Base-by-base conservation (phyloP, 2,113 vertebrate species). In the Xiphophorus couchianus region DNA sequence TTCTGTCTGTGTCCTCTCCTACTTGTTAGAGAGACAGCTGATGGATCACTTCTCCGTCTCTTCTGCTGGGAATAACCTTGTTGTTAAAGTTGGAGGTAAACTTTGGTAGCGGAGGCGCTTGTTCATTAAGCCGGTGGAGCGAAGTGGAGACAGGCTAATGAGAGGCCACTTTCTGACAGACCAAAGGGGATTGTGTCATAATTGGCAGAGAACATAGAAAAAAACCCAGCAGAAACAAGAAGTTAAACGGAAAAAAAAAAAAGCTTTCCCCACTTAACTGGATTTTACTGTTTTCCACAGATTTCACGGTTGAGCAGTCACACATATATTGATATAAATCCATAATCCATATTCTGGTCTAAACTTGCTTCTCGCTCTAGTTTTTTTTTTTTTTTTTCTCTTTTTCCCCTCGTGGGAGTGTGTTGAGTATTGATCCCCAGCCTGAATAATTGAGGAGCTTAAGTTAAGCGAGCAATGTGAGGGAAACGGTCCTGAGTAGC, bases 381-480 rank as follows among this genome's bases (percentile, higher is more conserved):
- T 73, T 78, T 82, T 85, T 75, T 62, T 3, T 11, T 33, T 33
- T 33, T 1, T 35, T 9, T 1, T 28, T 28, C 28, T 28, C 31
- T 33, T 33, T 11, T 37, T 37, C 35, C 35, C 77, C 87, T 89
- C 86, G 70, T 64, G 77, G 89, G 86, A 91, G 82, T 79, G 87
- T 90, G 91, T 82, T 65, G 76, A 64, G 88, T 92, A 94, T 94
- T 91, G 94, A 94, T 94, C 87, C 68, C 68, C 54, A 76, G 88
- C 80, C 84, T 94, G 86, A 93, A 93, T 94, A 94, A 94, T 94
- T 95, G 88, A 95, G 89, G 35, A 84, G 88, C 89, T 88, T 89
- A 90, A 88, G 75, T 83, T 90, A 91, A 93, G 88, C 89, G 88
- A 88, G 84, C 82, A 86, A 37, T 86, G 89, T 86, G 86, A 86